Conservation (phyloP, 2,797 vertebrate species). For the Malacoraja senta region DNA sequence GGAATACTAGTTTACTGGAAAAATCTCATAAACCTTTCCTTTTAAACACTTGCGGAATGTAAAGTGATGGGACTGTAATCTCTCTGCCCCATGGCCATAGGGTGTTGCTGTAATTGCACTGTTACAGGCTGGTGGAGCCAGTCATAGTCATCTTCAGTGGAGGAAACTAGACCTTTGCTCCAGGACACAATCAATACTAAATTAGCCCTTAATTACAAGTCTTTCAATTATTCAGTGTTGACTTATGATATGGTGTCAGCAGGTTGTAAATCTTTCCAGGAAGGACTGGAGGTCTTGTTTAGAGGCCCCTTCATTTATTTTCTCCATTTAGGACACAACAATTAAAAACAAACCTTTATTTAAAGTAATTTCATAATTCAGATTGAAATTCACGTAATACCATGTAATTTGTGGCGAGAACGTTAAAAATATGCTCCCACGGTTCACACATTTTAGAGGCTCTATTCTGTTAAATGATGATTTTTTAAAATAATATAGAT, state of each 20-base stretch:
- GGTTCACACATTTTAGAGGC: neutral
- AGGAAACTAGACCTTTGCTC: conserved; percentile 46
- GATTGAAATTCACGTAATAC: neutral
- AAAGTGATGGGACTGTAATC: conserved; percentile 41
- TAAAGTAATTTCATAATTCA: conserved; percentile 10
- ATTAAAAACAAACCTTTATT: conserved; percentile 24
- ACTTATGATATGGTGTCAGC: conserved; percentile 52
- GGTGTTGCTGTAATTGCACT: conserved; percentile 42
- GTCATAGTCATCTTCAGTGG: conserved; percentile 28
- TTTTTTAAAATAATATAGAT: neutral
- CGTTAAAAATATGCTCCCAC: neutral
- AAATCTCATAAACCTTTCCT: conserved; percentile 40
- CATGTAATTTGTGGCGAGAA: neutral
- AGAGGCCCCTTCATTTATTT: conserved; percentile 33
- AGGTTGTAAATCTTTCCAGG: conserved; percentile 49
- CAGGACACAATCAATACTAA: conserved; percentile 61
- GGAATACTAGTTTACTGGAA: conserved; percentile 40
- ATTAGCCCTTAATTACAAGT: conserved; percentile 59
- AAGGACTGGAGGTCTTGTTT: conserved; percentile 36
- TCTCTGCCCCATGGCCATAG: conserved; percentile 40
- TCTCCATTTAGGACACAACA: neutral
- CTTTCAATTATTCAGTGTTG: conserved; percentile 69
- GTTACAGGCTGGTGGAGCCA: conserved; percentile 41
- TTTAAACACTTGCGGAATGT: conserved; percentile 44
- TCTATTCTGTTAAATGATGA: neutral